Base-by-base conservation (phyloP, 1,140 invertebrate species). In the Calycopis cecrops region DNA sequence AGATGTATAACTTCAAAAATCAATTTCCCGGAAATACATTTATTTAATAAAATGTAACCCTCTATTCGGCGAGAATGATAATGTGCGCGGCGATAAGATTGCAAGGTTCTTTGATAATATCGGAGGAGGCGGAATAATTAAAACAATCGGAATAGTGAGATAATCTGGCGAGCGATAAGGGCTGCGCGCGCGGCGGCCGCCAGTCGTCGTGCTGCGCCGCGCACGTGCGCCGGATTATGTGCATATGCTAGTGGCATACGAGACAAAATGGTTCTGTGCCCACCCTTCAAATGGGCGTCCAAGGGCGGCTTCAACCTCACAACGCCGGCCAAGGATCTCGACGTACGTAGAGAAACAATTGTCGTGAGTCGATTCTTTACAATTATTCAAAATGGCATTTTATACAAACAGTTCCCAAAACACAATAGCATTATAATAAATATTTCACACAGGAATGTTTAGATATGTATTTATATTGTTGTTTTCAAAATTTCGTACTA, bases 111-210 rank as follows among this genome's bases (percentile, higher is more conserved):
- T 72, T 74, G 76, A 85, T 82, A 79, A 77, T 76, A 77, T 75
- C 76, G 67, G 67, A 75, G 73, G 71, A 73, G 58, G 71, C 74
- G 69, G 71, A 84, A 80, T 85, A 86, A 85, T 84, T 85, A 85
- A 85, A 85, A 83, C 79, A 83, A 83, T 84, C 69, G 77, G 68
- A 67, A 78, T 69, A 67, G 71, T 60, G 68, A 82, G 79, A 85
- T 87, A 69, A 86, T 86, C 80, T 81, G 58, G 54, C 34, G 57
- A 59, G 67, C 67, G 84, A 87, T 87, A 87, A 84, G 69, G 69
- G 66, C 64, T 73, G 68, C 67, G 55, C 55, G 66, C 66, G 64
- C 66, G 69, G 59, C 69, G 68, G 65, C 63, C 55, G 67, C 62
- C 74, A 81, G 76, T 82, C 50, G 52, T 56, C 44, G 18, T 55